A percentile compares a stretch with the other conserved stretches of the same genome.
These are phyloP conservation scores for Oreotrochilus melanogaster DNA, from an alignment of 2,113 vertebrate species.

Conservation along the genomic window DNA sequence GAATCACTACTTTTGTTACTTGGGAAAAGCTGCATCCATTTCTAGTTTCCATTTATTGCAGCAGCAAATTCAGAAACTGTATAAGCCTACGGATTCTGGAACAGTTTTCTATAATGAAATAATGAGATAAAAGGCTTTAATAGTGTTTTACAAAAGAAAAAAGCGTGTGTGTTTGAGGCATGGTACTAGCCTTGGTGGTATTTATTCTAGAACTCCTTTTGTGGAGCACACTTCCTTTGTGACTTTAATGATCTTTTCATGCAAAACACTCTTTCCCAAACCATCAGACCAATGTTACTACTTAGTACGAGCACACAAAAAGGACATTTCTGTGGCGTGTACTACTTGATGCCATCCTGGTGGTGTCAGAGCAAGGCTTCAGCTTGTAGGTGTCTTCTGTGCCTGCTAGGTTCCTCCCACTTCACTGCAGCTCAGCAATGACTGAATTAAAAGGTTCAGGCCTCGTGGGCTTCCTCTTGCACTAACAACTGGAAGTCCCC, in stretches of 20 bases:
- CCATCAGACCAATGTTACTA: neutral
- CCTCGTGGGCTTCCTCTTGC: fast-evolving
- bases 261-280: neutral
- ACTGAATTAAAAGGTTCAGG: neutral
- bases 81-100: neutral
- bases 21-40: neutral
- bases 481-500: no score
- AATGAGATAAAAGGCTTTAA: neutral
- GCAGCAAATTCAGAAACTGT: neutral
- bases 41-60: neutral
- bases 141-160: neutral
- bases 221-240: neutral
- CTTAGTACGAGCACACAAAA: neutral
- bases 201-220: neutral
- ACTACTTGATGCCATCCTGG: fast-evolving
- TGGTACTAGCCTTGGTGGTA: neutral
- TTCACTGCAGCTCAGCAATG: neutral
- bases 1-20: neutral
- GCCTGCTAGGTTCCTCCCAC: fast-evolving
- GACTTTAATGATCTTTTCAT: neutral
- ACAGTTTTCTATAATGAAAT: neutral
- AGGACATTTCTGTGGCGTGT: neutral
- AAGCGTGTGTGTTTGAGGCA: neutral
- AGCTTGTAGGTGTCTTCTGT: neutral
- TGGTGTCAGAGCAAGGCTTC: neutral